Percentiles rank a stretch among this genome's conserved stretches.
Evolutionary conservation across 2,888 invertebrate species (phyloP).

Genomic region (Phalera bucephala): DNA sequence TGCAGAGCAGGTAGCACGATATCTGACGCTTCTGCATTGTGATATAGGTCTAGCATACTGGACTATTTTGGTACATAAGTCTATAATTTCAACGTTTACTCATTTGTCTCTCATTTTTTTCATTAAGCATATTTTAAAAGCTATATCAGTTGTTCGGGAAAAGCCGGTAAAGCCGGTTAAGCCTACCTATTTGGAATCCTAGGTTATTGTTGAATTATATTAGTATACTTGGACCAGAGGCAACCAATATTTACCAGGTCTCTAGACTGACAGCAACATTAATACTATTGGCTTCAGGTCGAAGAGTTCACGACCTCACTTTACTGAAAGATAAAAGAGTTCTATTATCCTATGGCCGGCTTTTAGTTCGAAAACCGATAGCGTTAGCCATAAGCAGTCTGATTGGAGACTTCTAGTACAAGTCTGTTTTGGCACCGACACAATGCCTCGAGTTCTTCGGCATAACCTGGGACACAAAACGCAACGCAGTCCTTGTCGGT

Average conservation of each 20-base stretch:
- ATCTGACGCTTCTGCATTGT: constrained; percentile 14
- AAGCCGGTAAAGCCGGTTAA: background rate
- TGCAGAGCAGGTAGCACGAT: constrained; percentile 15
- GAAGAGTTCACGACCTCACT: too few relatives aligned
- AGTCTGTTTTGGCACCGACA: too few relatives aligned
- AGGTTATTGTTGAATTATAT: too few relatives aligned
- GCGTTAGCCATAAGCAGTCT: too few relatives aligned
- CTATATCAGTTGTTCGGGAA: too few relatives aligned
- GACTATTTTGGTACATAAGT: too few relatives aligned
- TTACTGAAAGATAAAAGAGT: constrained; percentile 6
- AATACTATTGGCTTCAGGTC: constrained; percentile 8
- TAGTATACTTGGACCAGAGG: too few relatives aligned
- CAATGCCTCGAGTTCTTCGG: too few relatives aligned
- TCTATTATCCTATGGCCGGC: constrained; percentile 9
- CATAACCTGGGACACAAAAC: too few relatives aligned
- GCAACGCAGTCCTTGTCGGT: too few relatives aligned
- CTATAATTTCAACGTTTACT: constrained; percentile 1
- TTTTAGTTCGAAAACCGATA: constrained; percentile 7
- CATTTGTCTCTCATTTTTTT: background rate
- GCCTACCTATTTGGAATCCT: constrained; percentile 1
- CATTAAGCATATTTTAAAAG: background rate
- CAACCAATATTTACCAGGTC: too few relatives aligned
- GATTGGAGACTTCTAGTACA: too few relatives aligned
- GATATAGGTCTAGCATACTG: background rate
- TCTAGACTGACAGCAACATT: constrained; percentile 7